These are phyloP conservation scores for Novumbra hubbsi DNA, from an alignment of 2,797 vertebrate genomes.

Conservation along the genomic window DNA sequence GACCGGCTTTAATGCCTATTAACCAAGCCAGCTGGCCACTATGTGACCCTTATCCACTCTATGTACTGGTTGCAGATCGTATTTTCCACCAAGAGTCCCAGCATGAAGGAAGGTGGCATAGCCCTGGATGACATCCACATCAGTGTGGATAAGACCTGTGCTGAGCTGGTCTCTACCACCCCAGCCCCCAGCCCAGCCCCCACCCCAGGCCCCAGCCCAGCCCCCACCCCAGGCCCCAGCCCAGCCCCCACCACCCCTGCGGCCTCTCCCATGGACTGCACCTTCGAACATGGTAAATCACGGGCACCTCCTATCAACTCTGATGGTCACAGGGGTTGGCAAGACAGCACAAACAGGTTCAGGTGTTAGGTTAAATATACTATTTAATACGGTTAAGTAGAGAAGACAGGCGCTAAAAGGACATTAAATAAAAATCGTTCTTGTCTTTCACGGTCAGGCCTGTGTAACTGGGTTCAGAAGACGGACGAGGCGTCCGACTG, in stretches of 20 bases:
- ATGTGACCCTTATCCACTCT: background rate
- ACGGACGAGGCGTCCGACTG: constrained; percentile 58
- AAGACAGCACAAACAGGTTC: background rate
- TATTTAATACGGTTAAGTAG: background rate
- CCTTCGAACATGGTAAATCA: constrained; percentile 71
- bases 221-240: too few relatives aligned
- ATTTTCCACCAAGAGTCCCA: constrained; percentile 52
- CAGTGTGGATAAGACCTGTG: constrained; percentile 54
- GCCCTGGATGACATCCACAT: constrained; percentile 73
- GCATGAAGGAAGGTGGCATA: background rate
- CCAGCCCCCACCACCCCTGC: constrained; percentile 32
- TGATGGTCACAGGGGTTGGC: background rate
- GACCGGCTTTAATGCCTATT: too few relatives aligned
- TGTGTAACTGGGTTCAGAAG: constrained; percentile 73
- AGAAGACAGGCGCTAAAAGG: background rate
- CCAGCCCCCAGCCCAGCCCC: constrained; percentile 50
- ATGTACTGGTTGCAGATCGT: constrained; percentile 59
- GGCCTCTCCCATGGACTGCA: constrained; percentile 67
- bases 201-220: constrained; percentile 16
- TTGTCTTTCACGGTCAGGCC: constrained; percentile 45
- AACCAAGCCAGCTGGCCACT: too few relatives aligned
- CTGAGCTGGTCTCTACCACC: constrained; percentile 52
- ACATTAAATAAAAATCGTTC: background rate
- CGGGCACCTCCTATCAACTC: background rate
- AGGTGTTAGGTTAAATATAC: background rate